Conservation (phyloP, 2,888 invertebrate species). For the Caenorhabditis uteleia region DNA sequence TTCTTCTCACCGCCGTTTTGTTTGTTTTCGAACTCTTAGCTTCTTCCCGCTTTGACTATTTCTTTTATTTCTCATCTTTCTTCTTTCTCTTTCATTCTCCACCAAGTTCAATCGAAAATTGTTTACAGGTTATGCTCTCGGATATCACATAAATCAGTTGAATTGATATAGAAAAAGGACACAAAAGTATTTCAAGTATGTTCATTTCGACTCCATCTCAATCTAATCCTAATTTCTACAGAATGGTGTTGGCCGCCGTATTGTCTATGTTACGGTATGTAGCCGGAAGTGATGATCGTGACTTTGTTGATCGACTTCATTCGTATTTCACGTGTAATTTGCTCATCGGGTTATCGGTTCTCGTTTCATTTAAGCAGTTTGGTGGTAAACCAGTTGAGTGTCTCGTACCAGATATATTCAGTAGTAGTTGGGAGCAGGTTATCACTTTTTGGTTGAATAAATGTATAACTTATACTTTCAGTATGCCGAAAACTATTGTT, state of each 20-base stretch:
- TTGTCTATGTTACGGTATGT: conserved; percentile 69
- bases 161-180: too few species aligned
- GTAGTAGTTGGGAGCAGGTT: conserved; percentile 65
- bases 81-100: not conserved
- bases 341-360: conserved; percentile 63
- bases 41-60: conserved; percentile 6
- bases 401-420: conserved; percentile 66
- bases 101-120: too few species aligned
- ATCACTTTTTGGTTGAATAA: not conserved
- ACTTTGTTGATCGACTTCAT: conserved; percentile 67
- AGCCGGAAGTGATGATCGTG: conserved; percentile 63
- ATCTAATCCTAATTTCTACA: not conserved
- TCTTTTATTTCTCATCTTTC: conserved; percentile 12
- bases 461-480: conserved; percentile 38
- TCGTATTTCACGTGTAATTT: conserved; percentile 68
- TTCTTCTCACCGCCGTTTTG: conserved; percentile 11
- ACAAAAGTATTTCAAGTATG: not conserved
- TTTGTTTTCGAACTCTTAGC: conserved; percentile 13
- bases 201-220: not conserved
- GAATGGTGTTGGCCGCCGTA: conserved; percentile 63
- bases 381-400: conserved; percentile 68
- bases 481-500: conserved; percentile 68
- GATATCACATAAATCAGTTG: too few species aligned
- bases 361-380: conserved; percentile 69
- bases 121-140: conserved; percentile 30